Evolutionary conservation across 2,113 vertebrate genomes (phyloP).

Genomic region (Mastomys natalensis): DNA sequence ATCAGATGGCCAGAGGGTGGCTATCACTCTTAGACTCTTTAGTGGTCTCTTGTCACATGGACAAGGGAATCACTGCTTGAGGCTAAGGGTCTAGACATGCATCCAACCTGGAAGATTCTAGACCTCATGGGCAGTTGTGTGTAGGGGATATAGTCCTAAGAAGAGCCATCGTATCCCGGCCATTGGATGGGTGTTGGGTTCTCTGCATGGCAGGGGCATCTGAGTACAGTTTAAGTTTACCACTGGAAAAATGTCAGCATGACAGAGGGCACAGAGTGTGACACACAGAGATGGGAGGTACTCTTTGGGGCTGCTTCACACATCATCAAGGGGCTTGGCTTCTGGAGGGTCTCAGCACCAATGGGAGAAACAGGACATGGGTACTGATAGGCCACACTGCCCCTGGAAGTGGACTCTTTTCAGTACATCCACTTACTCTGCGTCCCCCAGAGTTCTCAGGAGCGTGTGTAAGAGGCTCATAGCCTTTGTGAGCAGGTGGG

Average conservation of each 20-base stretch:
- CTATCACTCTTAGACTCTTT: background rate
- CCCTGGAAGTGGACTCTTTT: background rate
- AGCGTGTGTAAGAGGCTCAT: background rate
- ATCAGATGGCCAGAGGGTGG: background rate
- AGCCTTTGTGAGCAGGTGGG: background rate
- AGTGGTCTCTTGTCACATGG: background rate
- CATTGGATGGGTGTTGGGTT: background rate
- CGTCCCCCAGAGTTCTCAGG: background rate
- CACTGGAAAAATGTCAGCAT: background rate
- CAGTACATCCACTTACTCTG: background rate
- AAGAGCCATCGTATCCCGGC: background rate
- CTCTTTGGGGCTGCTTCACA: background rate
- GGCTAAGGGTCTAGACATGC: background rate
- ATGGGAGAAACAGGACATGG: accelerated
- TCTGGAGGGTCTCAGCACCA: background rate
- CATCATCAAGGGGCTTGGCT: background rate
- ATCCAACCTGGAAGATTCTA: background rate
- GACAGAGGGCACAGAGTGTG: background rate
- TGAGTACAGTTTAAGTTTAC: background rate
- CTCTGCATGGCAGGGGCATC: background rate
- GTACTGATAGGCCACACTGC: background rate
- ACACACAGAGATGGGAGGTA: background rate
- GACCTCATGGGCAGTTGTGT: background rate
- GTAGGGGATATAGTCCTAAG: background rate
- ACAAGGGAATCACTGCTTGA: background rate